These are phyloP conservation scores for Macropus fuliginosus DNA, from an alignment of 2,797 vertebrate genomes.

Conservation along the genomic window DNA sequence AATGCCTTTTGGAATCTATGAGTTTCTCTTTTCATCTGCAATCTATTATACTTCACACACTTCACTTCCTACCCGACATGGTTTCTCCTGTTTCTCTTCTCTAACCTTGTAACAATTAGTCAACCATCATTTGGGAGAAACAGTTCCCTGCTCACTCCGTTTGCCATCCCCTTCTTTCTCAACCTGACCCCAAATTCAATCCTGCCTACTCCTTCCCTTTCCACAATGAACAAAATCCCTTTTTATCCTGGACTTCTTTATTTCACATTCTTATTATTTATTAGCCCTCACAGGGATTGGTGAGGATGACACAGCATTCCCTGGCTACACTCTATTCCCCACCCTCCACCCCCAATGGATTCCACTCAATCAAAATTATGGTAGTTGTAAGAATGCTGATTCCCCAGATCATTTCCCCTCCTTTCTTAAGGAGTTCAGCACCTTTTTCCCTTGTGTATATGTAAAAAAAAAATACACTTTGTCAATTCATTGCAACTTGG, in stretches of 20 bases:
- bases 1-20: neutral
- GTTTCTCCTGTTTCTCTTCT: neutral
- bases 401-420: neutral
- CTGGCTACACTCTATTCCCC: neutral
- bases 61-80: neutral
- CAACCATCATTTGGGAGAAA: neutral
- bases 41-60: neutral
- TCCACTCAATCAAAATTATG: neutral
- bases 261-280: neutral
- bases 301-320: neutral
- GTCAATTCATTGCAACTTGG: neutral
- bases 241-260: neutral
- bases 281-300: neutral
- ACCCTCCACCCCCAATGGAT: neutral
- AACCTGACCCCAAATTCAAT: neutral
- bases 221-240: neutral
- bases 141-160: neutral
- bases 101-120: neutral
- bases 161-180: neutral
- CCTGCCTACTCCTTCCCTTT: neutral
- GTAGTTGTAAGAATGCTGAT: neutral
- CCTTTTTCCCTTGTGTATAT: neutral
- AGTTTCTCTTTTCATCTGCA: neutral
- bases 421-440: neutral
- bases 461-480: neutral